A percentile compares a stretch with the other conserved stretches of the same genome.
Evolutionary conservation across 2,797 vertebrate species (phyloP).

Genomic region (Rhabdophis nuchalis): DNA sequence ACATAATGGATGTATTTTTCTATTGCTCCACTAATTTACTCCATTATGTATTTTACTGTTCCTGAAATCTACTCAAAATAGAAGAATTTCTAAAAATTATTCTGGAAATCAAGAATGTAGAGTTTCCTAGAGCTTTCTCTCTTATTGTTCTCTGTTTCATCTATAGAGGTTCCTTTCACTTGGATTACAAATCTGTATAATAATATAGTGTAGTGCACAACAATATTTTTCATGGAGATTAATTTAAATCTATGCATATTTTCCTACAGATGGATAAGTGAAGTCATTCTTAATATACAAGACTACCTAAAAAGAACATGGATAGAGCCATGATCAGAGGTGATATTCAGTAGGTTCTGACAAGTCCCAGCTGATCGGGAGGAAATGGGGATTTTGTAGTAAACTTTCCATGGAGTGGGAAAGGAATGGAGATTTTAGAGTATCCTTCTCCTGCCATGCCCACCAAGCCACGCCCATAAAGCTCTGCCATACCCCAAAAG

Average conservation of each 20-base stretch:
- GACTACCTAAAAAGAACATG: neutral
- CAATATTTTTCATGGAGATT: neutral
- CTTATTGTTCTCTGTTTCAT: neutral
- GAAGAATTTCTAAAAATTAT: neutral
- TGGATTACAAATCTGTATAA: neutral
- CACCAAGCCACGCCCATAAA: too few relatives aligned
- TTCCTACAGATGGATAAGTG: neutral
- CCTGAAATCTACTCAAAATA: neutral
- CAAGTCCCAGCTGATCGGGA: too few relatives aligned
- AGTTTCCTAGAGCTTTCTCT: neutral
- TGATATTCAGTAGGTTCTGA: too few relatives aligned
- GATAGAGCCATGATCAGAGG: neutral
- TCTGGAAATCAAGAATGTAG: neutral
- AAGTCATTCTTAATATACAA: neutral
- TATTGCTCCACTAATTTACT: neutral
- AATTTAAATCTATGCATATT: neutral
- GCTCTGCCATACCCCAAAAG: too few relatives aligned
- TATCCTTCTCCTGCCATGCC: too few relatives aligned
- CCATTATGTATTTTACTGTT: neutral
- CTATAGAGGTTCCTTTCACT: neutral
- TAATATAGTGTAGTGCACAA: neutral
- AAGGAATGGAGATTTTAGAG: too few relatives aligned
- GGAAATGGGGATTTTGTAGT: too few relatives aligned
- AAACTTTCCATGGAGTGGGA: too few relatives aligned
- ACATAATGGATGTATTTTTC: neutral